phyloP scores from a whole-genome alignment of 1,140 invertebrate genomes.

The Dreissena rostriformis region DNA sequence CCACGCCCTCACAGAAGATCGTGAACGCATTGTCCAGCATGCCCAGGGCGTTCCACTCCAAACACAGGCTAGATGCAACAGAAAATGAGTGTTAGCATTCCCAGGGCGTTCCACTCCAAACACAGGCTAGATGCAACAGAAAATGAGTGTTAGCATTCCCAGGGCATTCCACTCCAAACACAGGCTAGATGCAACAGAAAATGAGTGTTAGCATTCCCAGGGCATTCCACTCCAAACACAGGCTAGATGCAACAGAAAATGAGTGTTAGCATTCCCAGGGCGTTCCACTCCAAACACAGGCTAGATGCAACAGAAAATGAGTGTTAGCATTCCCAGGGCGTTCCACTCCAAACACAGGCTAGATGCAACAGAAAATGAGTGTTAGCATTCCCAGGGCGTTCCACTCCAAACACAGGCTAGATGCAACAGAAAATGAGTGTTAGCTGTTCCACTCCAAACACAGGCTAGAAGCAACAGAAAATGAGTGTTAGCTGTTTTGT shows the following conservation, averaged over 20 bases:
- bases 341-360: conserved; percentile 81
- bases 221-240: conserved; percentile 81
- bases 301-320: too few relatives aligned
- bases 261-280: conserved; percentile 76
- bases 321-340: conserved; percentile 79
- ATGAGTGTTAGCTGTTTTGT: too few relatives aligned
- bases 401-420: conserved; percentile 80
- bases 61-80: conserved; percentile 70
- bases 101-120: conserved; percentile 81
- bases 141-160: conserved; percentile 72
- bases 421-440: too few relatives aligned
- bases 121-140: conserved; percentile 69
- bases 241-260: conserved; percentile 55
- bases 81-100: conserved; percentile 68
- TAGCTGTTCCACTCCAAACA: conserved; percentile 81
- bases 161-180: conserved; percentile 81
- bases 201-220: conserved; percentile 74
- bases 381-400: conserved; percentile 80
- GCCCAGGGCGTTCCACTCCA: conserved; percentile 81
- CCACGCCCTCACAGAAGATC: conserved; percentile 79
- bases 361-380: too few relatives aligned
- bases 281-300: conserved; percentile 81
- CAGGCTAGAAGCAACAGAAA: too few relatives aligned
- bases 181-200: conserved; percentile 63
- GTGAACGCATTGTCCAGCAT: conserved; percentile 79